These are phyloP conservation scores for Bubo scandiacus DNA, from an alignment of 2,113 vertebrate species.

Conservation along the genomic window DNA sequence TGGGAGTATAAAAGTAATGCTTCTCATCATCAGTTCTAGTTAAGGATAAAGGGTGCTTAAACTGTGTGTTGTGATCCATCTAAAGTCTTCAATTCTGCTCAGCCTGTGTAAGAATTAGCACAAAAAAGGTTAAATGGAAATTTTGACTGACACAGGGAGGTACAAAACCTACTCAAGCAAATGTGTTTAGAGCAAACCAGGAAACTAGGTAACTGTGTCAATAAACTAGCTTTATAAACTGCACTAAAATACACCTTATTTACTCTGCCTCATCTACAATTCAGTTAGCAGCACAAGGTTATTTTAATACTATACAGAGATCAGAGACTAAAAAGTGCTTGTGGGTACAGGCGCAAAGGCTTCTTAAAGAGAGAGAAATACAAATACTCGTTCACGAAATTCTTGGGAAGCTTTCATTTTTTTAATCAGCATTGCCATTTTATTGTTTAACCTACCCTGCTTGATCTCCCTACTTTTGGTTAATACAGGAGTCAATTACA, in stretches of 20 bases:
- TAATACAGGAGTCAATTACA: constrained; percentile 76
- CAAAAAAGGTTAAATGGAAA: neutral
- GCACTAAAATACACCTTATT: neutral
- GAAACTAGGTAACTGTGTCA: neutral
- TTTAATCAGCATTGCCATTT: constrained; percentile 62
- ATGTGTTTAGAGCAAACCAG: neutral
- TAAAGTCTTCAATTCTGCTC: neutral
- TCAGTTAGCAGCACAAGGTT: constrained; percentile 15
- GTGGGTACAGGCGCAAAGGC: neutral
- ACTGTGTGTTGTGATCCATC: rapidly evolving
- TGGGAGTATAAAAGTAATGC: neutral
- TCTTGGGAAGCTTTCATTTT: constrained; percentile 6
- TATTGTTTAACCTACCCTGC: constrained; percentile 62
- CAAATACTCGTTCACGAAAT: constrained; percentile 28
- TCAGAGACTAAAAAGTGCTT: neutral
- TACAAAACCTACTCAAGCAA: neutral
- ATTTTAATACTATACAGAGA: constrained; percentile 13
- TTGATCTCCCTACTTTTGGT: constrained; percentile 72
- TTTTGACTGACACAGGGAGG: neutral
- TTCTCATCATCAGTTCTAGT: neutral
- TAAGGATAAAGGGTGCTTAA: neutral
- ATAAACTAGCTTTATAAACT: neutral
- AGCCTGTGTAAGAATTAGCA: neutral
- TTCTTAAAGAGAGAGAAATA: constrained; percentile 29
- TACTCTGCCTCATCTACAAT: neutral